Base-by-base conservation (phyloP, 2,888 invertebrate genomes). In the Siphonodentalium dalli region DNA sequence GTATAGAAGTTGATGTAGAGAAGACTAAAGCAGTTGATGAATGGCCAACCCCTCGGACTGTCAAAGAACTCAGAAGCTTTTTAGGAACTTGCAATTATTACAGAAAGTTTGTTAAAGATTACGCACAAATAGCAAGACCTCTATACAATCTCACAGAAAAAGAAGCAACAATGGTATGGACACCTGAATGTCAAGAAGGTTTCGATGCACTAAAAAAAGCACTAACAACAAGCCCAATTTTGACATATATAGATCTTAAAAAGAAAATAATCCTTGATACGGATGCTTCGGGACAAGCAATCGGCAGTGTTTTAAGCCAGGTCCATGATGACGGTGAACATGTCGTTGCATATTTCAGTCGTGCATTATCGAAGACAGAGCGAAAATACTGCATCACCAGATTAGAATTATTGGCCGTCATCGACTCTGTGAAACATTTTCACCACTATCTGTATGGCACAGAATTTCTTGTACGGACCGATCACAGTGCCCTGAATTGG, bases 61-160 rank as follows among this genome's bases (percentile, higher is more conserved):
- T 44, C 2, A 56, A 44, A 45, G 43, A 45, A n/a, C 15, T 45
- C 1, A 43, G 39, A 27, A 44, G 38, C 24, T 49, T 44, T 27
- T 26, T 51, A 7, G 42, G 38, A 1, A 6, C 34, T 1, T 45
- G 34, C 18, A 29, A 27, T 1, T 52, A 40, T 38, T 39, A n/a
- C 23, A 21, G 45, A 24, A 23, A 33, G 2, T 28, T 23, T 42
- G 20, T 35, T 15, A 21, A n/a, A 0, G 4, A 27, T 18, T 38
- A 42, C 39, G 37, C 18, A 4, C 27, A 40, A 3, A 33, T 3
- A 13, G 40, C 45, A 21, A 45, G 23, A 40, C 40, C 27, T 15
- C 21, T 27, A n/a, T 35, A 46, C 26, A 24, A 31, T 4, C 23
- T 52, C 6, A 33, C 11, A 31, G 52, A 52, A n/a, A 24, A 34